Percentiles rank a stretch among this genome's conserved stretches.
Evolutionary conservation across 2,797 vertebrate genomes (phyloP).

Genomic region (Tiaroga cobitis): DNA sequence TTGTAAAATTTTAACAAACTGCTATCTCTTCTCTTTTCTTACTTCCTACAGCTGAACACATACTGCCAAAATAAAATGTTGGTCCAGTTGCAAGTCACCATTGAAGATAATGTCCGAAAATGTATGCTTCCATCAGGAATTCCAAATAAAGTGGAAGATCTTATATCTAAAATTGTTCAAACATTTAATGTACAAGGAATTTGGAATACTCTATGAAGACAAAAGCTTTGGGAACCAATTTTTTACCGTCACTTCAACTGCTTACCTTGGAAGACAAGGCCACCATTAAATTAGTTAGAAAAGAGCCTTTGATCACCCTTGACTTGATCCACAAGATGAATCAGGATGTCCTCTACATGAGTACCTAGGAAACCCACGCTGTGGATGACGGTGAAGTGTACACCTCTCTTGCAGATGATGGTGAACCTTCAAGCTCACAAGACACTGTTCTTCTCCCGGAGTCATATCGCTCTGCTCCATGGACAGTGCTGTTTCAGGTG

Average conservation of each 20-base stretch:
- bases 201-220: slow-evolving; percentile 16
- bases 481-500: slow-evolving; percentile 44
- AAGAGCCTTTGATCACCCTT: not conserved
- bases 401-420: slow-evolving; percentile 35
- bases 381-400: not conserved
- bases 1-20: not conserved
- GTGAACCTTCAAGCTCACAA: slow-evolving; percentile 8
- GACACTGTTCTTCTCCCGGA: slow-evolving; percentile 3
- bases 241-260: slow-evolving; percentile 9
- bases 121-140: slow-evolving; percentile 1
- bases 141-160: slow-evolving; percentile 15
- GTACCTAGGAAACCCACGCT: not conserved
- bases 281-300: not conserved
- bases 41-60: not conserved
- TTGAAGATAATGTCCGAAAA: slow-evolving; percentile 16
- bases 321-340: slow-evolving; percentile 42
- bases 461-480: slow-evolving; percentile 18
- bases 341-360: slow-evolving; percentile 16
- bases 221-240: slow-evolving; percentile 32
- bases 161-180: slow-evolving; percentile 1
- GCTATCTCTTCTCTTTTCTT: not conserved
- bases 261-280: slow-evolving; percentile 24
- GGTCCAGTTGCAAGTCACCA: slow-evolving; percentile 16
- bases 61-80: not conserved
- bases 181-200: slow-evolving; percentile 6